Evolutionary conservation across 2,113 vertebrate species (phyloP).

Genomic region (Montifringilla adamsi): DNA sequence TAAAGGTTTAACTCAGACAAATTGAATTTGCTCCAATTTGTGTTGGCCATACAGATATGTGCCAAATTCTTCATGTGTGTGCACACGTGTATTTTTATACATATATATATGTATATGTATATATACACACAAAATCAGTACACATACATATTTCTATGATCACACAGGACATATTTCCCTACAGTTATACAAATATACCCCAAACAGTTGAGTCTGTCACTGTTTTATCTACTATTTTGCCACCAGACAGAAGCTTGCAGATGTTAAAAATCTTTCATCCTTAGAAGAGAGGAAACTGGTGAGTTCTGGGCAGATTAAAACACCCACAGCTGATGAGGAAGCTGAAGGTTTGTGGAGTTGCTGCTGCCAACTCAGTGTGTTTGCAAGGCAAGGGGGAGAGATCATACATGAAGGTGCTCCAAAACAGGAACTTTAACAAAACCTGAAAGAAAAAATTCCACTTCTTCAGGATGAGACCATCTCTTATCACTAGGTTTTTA

Average conservation of each 20-base stretch:
- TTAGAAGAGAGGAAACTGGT: not conserved
- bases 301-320: not conserved
- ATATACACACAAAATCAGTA: not conserved
- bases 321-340: not conserved
- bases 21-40: not conserved
- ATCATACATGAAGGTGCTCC: not conserved
- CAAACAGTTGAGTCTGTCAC: not conserved
- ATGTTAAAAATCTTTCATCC: not conserved
- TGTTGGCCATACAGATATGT: not conserved
- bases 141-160: not conserved
- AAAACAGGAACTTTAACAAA: not conserved
- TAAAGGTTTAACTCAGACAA: not conserved
- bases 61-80: not conserved
- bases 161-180: not conserved
- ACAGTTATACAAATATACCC: not conserved
- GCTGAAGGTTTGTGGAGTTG: not conserved
- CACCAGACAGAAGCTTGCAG: not conserved
- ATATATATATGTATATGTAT: no score
- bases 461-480: not conserved
- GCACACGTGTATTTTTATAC: fast-evolving
- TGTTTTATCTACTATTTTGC: not conserved
- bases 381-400: not conserved
- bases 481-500: not conserved
- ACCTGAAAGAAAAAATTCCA: not conserved
- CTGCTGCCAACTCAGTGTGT: not conserved